Conservation (phyloP, 2,113 vertebrate genomes). For the Otolemur garnettii region DNA sequence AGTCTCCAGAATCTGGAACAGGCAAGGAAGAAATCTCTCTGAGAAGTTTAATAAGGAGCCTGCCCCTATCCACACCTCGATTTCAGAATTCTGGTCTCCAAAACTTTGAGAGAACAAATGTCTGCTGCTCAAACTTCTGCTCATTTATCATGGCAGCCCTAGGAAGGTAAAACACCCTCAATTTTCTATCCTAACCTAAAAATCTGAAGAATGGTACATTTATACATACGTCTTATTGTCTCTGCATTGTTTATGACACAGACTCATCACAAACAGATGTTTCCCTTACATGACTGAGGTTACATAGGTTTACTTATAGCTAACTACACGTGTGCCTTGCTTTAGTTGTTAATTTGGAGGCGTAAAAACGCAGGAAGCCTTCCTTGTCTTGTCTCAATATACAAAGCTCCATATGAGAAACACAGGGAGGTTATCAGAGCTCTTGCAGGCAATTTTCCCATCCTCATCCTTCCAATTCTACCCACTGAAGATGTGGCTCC, state of each 20-base stretch:
- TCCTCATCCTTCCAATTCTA: slow-evolving; percentile 16
- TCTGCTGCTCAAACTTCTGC: neutral
- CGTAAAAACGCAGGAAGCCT: neutral
- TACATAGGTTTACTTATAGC: neutral
- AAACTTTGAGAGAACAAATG: neutral
- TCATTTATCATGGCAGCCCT: neutral
- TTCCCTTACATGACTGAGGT: neutral
- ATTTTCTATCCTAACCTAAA: slow-evolving; percentile 52
- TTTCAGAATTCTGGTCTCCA: neutral
- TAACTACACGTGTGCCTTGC: neutral
- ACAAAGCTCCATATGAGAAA: neutral
- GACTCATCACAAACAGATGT: neutral
- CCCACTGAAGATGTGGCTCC: slow-evolving; percentile 38
- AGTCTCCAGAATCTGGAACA: neutral
- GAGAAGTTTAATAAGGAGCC: neutral
- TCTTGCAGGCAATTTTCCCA: slow-evolving; percentile 31
- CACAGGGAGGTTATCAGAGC: neutral
- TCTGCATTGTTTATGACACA: slow-evolving; percentile 13
- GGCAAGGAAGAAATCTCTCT: neutral
- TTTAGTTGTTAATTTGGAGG: neutral
- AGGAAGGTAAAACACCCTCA: neutral
- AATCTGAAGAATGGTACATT: neutral
- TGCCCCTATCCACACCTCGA: neutral
- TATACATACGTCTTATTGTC: neutral
- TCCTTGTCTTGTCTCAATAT: neutral